Evolutionary conservation across 2,797 vertebrate species (phyloP).

Genomic region (Gephyroberyx darwinii): DNA sequence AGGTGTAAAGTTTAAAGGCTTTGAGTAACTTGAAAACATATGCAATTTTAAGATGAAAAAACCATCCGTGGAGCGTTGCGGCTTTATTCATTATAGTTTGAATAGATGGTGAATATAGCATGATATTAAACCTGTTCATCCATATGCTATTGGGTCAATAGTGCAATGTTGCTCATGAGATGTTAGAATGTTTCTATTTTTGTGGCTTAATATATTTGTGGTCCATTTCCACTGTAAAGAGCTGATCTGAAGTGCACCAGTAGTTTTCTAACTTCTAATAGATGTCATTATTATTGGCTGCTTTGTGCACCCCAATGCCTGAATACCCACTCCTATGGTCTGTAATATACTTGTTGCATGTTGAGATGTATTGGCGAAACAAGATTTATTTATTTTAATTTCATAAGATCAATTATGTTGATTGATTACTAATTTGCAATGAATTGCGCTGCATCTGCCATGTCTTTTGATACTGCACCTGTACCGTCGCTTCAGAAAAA

Average conservation of each 20-base stretch:
- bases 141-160: neutral
- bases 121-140: conserved; percentile 1
- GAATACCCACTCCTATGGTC: neutral
- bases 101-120: conserved; percentile 16
- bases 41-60: neutral
- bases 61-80: neutral
- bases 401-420: neutral
- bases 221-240: neutral
- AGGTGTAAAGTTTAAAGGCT: conserved; percentile 7
- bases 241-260: neutral
- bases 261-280: neutral
- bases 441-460: conserved; percentile 11
- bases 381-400: neutral
- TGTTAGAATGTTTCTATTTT: conserved; percentile 18
- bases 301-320: neutral
- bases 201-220: neutral
- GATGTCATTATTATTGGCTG: neutral
- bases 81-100: conserved; percentile 25
- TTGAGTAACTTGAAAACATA: conserved; percentile 3
- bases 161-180: neutral
- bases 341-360: conserved; percentile 14
- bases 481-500: conserved; percentile 56
- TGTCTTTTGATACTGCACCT: conserved; percentile 37
- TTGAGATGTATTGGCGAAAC: conserved; percentile 7
- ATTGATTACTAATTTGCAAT: neutral